These are phyloP conservation scores for Dryomyza anilis DNA, from an alignment of 2,888 invertebrate species.

Conservation along the genomic window DNA sequence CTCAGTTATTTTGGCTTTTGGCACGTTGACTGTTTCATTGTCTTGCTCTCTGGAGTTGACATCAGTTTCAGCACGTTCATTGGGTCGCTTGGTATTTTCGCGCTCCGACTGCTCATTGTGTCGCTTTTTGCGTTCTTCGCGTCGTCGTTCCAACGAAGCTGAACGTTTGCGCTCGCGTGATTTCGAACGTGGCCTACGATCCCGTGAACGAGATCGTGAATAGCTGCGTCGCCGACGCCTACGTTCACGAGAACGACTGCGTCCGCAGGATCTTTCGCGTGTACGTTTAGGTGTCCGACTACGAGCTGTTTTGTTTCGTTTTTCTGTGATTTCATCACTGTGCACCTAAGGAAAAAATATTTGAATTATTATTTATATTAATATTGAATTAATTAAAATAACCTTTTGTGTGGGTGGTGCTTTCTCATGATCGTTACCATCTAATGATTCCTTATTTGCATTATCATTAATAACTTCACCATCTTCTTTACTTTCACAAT, in stretches of 20 bases:
- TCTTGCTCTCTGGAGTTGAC: constrained; percentile 38
- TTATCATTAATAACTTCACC: background rate
- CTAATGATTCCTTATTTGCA: background rate
- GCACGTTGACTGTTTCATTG: constrained; percentile 45
- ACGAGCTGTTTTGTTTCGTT: constrained; percentile 5
- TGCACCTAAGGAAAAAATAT: background rate
- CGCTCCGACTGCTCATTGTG: constrained; percentile 49
- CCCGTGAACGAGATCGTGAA: constrained; percentile 19
- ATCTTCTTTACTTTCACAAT: background rate
- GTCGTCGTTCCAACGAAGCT: constrained; percentile 47
- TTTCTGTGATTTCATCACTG: background rate
- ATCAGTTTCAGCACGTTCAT: constrained; percentile 25
- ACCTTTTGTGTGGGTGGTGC: background rate
- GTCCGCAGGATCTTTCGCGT: background rate
- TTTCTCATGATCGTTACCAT: background rate
- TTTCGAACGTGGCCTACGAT: constrained; percentile 14
- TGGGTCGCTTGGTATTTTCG: constrained; percentile 39
- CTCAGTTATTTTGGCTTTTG: constrained; percentile 54
- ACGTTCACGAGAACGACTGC: background rate
- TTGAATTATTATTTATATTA: background rate
- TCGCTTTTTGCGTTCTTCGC: constrained; percentile 47
- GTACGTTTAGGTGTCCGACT: background rate
- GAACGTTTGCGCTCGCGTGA: constrained; percentile 41
- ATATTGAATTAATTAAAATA: background rate
- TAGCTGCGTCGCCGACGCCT: constrained; percentile 12